Conservation (phyloP, 2,113 vertebrate species). For the Perognathus longimembris region DNA sequence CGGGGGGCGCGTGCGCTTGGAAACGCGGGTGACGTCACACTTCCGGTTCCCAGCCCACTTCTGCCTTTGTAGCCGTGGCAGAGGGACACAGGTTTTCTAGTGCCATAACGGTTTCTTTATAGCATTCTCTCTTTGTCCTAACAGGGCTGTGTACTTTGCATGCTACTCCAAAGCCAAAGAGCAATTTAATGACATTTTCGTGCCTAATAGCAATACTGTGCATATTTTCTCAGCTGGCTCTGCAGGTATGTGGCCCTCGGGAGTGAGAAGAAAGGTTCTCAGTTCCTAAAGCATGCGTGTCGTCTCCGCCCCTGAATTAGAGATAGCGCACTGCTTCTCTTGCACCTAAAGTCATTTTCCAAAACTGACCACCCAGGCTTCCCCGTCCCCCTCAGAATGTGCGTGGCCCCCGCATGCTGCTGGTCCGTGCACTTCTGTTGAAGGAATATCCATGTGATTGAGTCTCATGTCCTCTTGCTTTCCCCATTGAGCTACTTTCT, state of each 20-base stretch:
- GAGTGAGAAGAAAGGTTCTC: too few relatives aligned
- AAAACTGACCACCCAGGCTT: background rate
- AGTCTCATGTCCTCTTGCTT: background rate
- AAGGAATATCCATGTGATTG: background rate
- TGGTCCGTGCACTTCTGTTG: background rate
- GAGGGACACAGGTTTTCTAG: background rate
- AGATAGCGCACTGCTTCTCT: background rate
- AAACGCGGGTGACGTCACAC: background rate
- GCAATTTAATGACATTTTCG: slow-evolving; percentile 93
- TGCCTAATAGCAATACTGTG: slow-evolving; percentile 94
- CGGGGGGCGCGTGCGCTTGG: too few relatives aligned
- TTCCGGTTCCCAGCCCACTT: background rate
- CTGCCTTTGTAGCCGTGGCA: background rate
- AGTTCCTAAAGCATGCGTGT: background rate
- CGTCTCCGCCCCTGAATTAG: background rate
- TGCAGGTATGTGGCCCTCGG: slow-evolving; percentile 89
- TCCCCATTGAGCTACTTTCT: background rate
- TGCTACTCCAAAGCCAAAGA: slow-evolving; percentile 98
- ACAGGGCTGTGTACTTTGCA: slow-evolving; percentile 97
- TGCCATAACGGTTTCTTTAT: background rate
- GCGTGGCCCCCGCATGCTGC: background rate
- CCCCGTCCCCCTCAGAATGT: background rate
- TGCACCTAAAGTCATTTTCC: background rate
- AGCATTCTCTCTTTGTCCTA: background rate
- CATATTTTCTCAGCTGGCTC: slow-evolving; percentile 96